Evolutionary conservation across 2,888 invertebrate species (phyloP), one percentile per base, ranked within the genome.

Genomic region (Amaurobius ferox): DNA sequence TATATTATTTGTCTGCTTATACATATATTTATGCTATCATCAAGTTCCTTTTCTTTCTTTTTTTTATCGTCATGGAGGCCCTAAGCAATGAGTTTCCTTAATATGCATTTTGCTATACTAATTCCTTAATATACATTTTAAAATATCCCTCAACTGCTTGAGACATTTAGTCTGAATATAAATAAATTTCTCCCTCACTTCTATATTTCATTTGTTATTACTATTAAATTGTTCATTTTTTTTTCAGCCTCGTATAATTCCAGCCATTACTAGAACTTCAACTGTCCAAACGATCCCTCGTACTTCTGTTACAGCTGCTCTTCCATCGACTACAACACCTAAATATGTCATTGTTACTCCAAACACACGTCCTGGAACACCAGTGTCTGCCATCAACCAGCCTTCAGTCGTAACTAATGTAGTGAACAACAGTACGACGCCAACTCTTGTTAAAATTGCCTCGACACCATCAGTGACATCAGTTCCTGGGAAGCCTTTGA

Each of bases 331-430:
- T 16, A 85, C 89, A 44, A 92, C 93, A 87, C 81, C 81, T 16
- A 93, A 93, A 89, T 93, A 92, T 87, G 92, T 93, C 1, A 92
- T 93, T 86, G 92, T 93, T 11, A 92, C 93, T 1, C 93, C 93
- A 87, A 90, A 67, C 19, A 32, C 88, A 0, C 40, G 93, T 76
- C 91, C 92, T 3, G 91, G 92, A 86, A 91, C 92, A 3, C 91
- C 91, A 11, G 64, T 81, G n/a, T 72, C 76, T 29, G 35, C 79
- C 9, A 35, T 78, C 6, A 86, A 28, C 29, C 87, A 87, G 28
- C 32, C 72, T n/a, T 70, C 70, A 0, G 73, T 79, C 1, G 68
- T 73, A 7, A 23, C 74, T n/a, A 55, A 64, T 9, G 78, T 23
- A 28, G 67, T 74, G 3, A 28, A 40, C 26, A 81, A 73, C 44